Base-by-base conservation (phyloP, 2,113 vertebrate genomes). In the Triplophysa tibetana region DNA sequence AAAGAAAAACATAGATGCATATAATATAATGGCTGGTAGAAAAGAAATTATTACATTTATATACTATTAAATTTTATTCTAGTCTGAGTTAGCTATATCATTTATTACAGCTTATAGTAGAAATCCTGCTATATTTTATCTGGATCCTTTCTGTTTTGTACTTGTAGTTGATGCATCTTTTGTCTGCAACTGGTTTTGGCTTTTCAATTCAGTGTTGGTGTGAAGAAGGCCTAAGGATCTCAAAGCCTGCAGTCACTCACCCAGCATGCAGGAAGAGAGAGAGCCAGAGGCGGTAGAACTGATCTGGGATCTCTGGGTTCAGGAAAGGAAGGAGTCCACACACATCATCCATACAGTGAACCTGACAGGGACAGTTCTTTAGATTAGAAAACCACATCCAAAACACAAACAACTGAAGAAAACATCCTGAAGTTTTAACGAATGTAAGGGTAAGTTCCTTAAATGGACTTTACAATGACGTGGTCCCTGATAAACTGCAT, bases 211-310 rank as follows among this genome's bases (percentile, higher is more conserved):
- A 8, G 16, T 60, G 26, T 58, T 56, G 24, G 19, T 70, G 9
- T 33, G 17, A 72, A 72, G 0, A 1, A 29, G 19, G 17, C 4
- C 12, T 52, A 26, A 26, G 23, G 14, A 50, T 29, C 23, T 16
- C 10, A 52, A 11, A 26, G 16, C 12, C 13, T 61, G 6, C 5
- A 4, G 52, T 17, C 48, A 91, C 91, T 93, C 83, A 98, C 97
- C 97, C 98, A 70, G 97, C 97, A 7, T 99, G 97, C 29, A 99
- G 92, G 91, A 99, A 99, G 75, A 99, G 95, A 0, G 98, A 99
- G 74, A 99, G 95, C 98, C 97, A 99, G 73, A 99, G 95, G 82
- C 97, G 94, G 89, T 99, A 99, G 89, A 99, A 98, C 93, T 99
- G 98, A 91, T 99, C 98, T 26, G 98, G 98, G 85, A 98, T 93